Base-by-base conservation (phyloP, 2,797 vertebrate species). In the Manis pentadactyla region DNA sequence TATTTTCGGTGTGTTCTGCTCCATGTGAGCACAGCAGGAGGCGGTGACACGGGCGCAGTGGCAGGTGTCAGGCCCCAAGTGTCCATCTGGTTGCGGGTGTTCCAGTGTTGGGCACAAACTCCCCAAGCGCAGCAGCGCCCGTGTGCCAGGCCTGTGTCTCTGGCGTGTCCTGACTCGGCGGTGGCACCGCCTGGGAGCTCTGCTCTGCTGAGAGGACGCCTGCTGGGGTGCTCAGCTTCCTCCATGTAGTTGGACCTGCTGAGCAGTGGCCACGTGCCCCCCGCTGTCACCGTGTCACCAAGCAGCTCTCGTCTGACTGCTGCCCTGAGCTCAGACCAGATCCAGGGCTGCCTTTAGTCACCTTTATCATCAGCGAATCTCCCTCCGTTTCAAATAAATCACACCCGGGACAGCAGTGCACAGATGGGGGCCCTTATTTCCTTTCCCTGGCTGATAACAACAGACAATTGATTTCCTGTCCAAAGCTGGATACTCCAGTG, bases 21-120 rank as follows among this genome's bases (percentile, higher is more conserved):
- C 29, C 25, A 0, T 0, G 51, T 2, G 23, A 7, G 18, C 6
- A 12, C 21, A 4, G 4, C 10, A 21, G 55, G 79, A 71, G 90
- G 74, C 64, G 90, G 95, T 92, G 83, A 74, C 71, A 95, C 53
- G 79, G 94, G 96, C 95, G 69, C 75, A 68, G 93, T 85, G 95
- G 97, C 98, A 97, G 98, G 97, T 96, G 97, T 97, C 97, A 96
- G 83, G 90, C 85, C 51, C 97, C 77, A 96, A 98, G 96, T 85
- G 93, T 97, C 97, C 97, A 31, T 98, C 97, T 13, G 21, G 94
- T 97, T 0, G 29, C 81, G 55, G 94, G 63, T 78, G 51, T 86
- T 96, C 96, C 57, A 42, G 95, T 87, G 91, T 92, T 97, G 95
- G 90, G 94, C 92, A 46, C 95, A 77, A 94, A 87, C 93, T 97